Evolutionary conservation across 2,797 vertebrate genomes (phyloP).

Genomic region (Coreius guichenoti): DNA sequence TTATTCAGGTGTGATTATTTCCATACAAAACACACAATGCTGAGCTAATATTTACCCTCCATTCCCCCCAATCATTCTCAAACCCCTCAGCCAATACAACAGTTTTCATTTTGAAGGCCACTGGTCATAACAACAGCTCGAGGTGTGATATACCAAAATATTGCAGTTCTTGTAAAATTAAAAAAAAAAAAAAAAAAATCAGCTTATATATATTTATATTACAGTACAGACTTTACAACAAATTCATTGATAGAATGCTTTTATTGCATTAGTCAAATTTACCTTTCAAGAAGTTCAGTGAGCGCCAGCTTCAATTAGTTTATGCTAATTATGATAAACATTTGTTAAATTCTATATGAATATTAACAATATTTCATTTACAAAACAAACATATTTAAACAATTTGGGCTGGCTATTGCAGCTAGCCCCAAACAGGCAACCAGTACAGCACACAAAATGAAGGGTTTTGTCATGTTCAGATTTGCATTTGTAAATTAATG

Average conservation of each 20-base stretch:
- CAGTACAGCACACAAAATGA: slow-evolving; percentile 63
- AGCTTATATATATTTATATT: slow-evolving; percentile 79
- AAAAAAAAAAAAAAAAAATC: slow-evolving; percentile 49
- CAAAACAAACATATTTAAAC: slow-evolving; percentile 79
- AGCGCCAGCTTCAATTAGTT: slow-evolving; percentile 75
- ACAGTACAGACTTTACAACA: slow-evolving; percentile 86
- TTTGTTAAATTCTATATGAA: slow-evolving; percentile 72
- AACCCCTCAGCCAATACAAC: slow-evolving; percentile 67
- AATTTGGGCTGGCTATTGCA: slow-evolving; percentile 65
- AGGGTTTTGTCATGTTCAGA: slow-evolving; percentile 47
- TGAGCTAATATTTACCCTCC: slow-evolving; percentile 68
- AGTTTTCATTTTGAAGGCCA: slow-evolving; percentile 66
- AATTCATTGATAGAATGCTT: slow-evolving; percentile 78
- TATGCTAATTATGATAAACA: slow-evolving; percentile 70
- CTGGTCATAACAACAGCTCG: slow-evolving; percentile 71
- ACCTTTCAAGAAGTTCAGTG: slow-evolving; percentile 63
- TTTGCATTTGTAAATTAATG: slow-evolving; percentile 27
- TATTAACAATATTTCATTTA: slow-evolving; percentile 76
- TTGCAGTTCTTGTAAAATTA: slow-evolving; percentile 74
- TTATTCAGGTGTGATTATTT: slow-evolving; percentile 85
- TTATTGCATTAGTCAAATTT: slow-evolving; percentile 80
- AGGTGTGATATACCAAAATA: slow-evolving; percentile 72
- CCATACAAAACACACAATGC: slow-evolving; percentile 81
- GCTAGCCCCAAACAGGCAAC: slow-evolving; percentile 64
- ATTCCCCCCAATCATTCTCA: slow-evolving; percentile 42